These are phyloP conservation scores for Hydrolagus colliei DNA, from an alignment of 2,797 vertebrate genomes.

Conservation along the genomic window DNA sequence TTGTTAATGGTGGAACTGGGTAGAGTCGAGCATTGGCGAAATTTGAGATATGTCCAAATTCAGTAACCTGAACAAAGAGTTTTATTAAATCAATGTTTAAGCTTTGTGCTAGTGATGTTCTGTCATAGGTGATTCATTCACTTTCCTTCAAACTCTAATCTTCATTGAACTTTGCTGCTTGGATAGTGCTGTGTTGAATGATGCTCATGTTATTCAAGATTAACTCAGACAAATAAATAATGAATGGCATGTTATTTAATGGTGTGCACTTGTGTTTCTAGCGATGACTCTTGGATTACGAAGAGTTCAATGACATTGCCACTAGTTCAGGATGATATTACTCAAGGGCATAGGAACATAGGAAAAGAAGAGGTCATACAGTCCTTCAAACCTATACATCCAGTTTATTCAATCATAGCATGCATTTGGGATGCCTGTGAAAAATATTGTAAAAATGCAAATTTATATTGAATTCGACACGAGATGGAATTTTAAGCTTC, in stretches of 20 bases:
- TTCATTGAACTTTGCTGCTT: conserved; percentile 10
- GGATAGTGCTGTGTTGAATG: background rate
- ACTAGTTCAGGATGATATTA: no score
- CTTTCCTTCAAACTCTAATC: background rate
- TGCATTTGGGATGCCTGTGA: no score
- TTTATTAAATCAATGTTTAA: background rate
- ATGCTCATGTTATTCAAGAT: conserved; percentile 22
- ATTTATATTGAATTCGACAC: no score
- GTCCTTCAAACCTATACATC: no score
- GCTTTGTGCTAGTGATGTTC: background rate
- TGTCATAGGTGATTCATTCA: background rate
- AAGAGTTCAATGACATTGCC: no score
- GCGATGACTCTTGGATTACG: conserved; percentile 5
- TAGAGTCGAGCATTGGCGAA: no score
- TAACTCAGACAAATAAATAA: background rate
- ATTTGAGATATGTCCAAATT: background rate
- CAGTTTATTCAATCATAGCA: no score
- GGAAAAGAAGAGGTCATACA: no score
- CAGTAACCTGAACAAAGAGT: background rate
- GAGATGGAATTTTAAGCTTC: no score
- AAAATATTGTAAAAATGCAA: no score
- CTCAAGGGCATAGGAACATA: no score
- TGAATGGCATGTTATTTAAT: conserved; percentile 4
- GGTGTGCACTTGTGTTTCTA: background rate
- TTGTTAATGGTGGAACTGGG: no score